Percentiles rank a stretch among this genome's conserved stretches.
These are phyloP conservation scores for Baryphthengus martii DNA, from an alignment of 2,113 vertebrate species.

Conservation along the genomic window DNA sequence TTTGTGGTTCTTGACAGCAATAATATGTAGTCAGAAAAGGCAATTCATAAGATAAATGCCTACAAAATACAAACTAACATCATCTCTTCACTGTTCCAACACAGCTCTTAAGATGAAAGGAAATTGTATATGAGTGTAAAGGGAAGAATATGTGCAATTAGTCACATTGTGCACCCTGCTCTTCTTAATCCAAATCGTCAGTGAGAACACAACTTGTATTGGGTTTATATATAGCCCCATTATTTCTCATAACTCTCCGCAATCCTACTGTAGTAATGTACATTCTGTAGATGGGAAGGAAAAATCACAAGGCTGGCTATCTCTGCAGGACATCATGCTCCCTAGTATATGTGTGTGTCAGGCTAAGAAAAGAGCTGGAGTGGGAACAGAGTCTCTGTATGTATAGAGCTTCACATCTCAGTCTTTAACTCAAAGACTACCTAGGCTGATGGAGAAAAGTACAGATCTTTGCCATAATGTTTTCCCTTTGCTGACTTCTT, in stretches of 20 bases:
- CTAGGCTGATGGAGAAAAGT: neutral
- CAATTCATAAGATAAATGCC: neutral
- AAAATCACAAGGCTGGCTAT: neutral
- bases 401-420: neutral
- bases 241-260: neutral
- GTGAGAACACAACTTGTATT: neutral
- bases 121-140: neutral
- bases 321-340: neutral
- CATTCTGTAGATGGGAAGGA: neutral
- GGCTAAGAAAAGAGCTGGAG: neutral
- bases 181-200: neutral
- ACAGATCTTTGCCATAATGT: neutral
- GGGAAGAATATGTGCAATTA: constrained; percentile 19
- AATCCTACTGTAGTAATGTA: neutral
- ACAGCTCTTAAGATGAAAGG: neutral
- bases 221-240: neutral
- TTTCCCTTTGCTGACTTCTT: neutral
- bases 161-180: neutral
- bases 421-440: neutral
- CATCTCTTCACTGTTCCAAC: neutral
- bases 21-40: neutral
- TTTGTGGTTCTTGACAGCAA: neutral
- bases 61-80: neutral
- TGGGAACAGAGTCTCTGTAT: neutral
- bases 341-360: neutral